Percentiles rank a stretch among this genome's conserved stretches.
These are phyloP conservation scores for Polyergus mexicanus DNA, from an alignment of 1,140 invertebrate genomes.

Conservation along the genomic window DNA sequence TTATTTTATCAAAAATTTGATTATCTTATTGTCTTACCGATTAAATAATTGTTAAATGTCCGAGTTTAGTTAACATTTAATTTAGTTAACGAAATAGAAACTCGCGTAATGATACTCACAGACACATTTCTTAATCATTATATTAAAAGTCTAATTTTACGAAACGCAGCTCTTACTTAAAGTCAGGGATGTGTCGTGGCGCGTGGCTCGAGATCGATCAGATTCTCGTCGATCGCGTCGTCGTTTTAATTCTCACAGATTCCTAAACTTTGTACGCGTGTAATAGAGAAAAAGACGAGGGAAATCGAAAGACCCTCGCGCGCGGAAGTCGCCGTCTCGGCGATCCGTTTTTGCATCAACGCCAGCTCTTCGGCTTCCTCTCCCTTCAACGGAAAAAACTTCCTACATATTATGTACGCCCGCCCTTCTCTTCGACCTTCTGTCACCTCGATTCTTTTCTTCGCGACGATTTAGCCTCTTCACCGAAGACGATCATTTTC, in stretches of 20 bases:
- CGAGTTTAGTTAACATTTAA: not conserved
- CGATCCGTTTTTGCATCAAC: constrained; percentile 17
- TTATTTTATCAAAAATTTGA: not conserved
- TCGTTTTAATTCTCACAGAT: constrained; percentile 56
- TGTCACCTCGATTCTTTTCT: constrained; percentile 34
- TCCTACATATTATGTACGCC: constrained; percentile 35
- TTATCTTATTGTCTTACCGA: not conserved
- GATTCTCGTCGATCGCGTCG: not conserved
- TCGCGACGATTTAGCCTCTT: constrained; percentile 32
- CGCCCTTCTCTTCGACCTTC: constrained; percentile 41
- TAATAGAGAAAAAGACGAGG: constrained; percentile 63
- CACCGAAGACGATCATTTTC: constrained; percentile 35
- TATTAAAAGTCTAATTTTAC: constrained; percentile 11
- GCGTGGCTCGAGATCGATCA: not conserved
- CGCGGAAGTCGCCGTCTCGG: not conserved
- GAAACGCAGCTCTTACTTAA: not conserved
- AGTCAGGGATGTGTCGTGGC: not conserved
- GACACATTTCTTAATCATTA: not conserved
- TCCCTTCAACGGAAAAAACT: constrained; percentile 29
- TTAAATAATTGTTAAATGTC: constrained; percentile 6
- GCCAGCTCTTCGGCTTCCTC: not conserved
- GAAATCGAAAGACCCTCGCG: constrained; percentile 48
- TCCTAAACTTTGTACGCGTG: constrained; percentile 30
- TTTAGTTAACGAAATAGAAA: not conserved
- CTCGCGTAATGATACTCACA: not conserved